These are phyloP conservation scores for Apeltes quadracus DNA, from an alignment of 2,113 vertebrate species.

Conservation along the genomic window DNA sequence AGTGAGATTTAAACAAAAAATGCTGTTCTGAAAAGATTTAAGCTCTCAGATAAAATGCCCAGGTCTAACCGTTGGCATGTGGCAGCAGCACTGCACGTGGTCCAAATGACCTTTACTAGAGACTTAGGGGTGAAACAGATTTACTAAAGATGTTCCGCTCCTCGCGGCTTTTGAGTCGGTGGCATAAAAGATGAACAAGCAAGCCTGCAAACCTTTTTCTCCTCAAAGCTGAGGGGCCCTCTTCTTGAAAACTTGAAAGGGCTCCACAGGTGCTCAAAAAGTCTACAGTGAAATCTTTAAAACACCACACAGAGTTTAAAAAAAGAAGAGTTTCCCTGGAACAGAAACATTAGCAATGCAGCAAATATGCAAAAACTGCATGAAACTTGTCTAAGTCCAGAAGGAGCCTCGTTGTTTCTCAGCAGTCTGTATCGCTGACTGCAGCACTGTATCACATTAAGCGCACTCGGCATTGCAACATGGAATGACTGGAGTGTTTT, in stretches of 20 bases:
- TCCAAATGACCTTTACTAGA: conserved; percentile 4
- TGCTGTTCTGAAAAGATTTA: neutral
- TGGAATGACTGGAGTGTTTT: neutral
- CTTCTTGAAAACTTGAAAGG: no score
- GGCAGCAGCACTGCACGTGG: neutral
- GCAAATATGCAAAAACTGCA: conserved; percentile 45
- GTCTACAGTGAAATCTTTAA: no score
- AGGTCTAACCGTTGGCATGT: neutral
- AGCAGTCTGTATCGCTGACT: conserved; percentile 45
- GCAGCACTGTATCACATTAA: conserved; percentile 39
- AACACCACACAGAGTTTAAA: no score
- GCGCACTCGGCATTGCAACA: conserved; percentile 29
- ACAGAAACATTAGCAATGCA: conserved; percentile 47
- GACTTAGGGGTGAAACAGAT: neutral
- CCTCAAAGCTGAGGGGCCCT: no score
- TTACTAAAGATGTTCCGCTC: no score
- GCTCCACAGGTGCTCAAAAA: no score
- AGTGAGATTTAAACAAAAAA: neutral
- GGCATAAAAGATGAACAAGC: no score
- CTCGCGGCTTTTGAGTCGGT: no score
- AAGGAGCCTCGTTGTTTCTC: conserved; percentile 33
- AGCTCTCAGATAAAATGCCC: neutral
- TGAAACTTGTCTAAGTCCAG: conserved; percentile 46
- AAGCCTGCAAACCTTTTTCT: no score
- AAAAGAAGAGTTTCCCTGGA: conserved; percentile 11